Evolutionary conservation across 2,797 vertebrate genomes (phyloP).

Genomic region (Lepus oiostolus): DNA sequence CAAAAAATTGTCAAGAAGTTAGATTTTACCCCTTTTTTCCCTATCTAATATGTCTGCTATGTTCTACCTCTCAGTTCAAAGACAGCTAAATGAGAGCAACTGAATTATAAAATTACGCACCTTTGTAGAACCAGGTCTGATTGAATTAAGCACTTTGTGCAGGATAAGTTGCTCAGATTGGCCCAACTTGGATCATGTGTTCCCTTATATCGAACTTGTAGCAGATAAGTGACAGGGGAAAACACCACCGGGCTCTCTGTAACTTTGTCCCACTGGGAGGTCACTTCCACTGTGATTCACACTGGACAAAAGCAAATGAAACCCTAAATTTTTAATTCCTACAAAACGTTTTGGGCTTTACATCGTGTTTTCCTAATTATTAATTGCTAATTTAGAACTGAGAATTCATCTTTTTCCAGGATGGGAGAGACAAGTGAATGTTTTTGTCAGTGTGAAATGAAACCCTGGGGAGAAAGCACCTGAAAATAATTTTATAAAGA

Average conservation of each 20-base stretch:
- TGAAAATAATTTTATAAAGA: background rate
- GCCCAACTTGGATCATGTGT: background rate
- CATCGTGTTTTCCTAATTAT: conserved; percentile 15
- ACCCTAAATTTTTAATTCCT: background rate
- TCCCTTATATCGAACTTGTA: fast-evolving
- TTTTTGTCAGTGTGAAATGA: conserved; percentile 36
- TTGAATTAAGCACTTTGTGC: background rate
- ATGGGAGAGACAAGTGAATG: background rate
- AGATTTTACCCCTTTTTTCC: background rate
- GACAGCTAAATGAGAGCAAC: background rate
- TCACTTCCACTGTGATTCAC: background rate
- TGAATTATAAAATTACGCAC: background rate
- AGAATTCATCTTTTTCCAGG: conserved; percentile 16
- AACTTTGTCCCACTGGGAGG: background rate
- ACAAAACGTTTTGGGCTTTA: conserved; percentile 27
- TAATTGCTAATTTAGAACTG: conserved; percentile 23
- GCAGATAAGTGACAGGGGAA: background rate
- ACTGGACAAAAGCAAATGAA: background rate
- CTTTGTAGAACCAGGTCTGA: background rate
- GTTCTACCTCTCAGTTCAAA: background rate
- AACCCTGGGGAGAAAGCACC: background rate
- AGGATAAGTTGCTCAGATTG: background rate
- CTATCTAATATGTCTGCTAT: fast-evolving
- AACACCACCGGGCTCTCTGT: background rate
- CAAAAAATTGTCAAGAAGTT: background rate